These are phyloP conservation scores for Coptotermes formosanus DNA, from an alignment of 1,140 invertebrate species.

Conservation along the genomic window DNA sequence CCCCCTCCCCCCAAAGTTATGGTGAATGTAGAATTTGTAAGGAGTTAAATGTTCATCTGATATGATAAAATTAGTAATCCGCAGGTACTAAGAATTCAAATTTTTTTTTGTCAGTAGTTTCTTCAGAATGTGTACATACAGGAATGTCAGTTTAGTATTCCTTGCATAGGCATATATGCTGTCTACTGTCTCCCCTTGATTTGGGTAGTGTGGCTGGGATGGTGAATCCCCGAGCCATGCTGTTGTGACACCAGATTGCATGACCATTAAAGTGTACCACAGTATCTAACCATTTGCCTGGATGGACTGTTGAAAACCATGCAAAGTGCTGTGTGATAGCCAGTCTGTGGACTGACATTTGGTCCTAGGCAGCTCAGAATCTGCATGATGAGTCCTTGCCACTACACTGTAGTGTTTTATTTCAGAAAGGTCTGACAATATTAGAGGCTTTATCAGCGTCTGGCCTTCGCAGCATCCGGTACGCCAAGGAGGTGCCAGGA, in stretches of 20 bases:
- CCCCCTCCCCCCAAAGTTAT: too few relatives aligned
- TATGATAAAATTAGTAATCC: too few relatives aligned
- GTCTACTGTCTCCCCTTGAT: not conserved
- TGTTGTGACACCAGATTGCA: not conserved
- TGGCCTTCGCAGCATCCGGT: conserved; percentile 91
- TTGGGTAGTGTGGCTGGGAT: not conserved
- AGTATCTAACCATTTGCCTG: too few relatives aligned
- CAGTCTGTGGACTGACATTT: too few relatives aligned
- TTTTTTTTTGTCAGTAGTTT: not conserved
- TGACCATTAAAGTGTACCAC: too few relatives aligned
- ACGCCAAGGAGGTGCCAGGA: conserved; percentile 89
- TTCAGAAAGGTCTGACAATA: conserved; percentile 64
- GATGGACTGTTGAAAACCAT: too few relatives aligned
- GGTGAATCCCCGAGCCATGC: not conserved
- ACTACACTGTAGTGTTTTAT: not conserved
- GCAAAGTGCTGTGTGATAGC: too few relatives aligned
- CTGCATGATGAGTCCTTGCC: not conserved
- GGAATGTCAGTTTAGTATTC: not conserved
- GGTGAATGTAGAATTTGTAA: too few relatives aligned
- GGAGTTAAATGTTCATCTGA: too few relatives aligned
- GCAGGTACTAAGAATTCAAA: not conserved
- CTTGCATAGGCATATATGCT: not conserved
- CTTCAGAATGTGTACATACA: not conserved
- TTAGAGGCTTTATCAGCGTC: conserved; percentile 95
- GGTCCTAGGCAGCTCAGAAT: too few relatives aligned